A percentile compares a stretch with the other conserved stretches of the same genome.
These are phyloP conservation scores for Acromyrmex heyeri DNA, from an alignment of 1,140 invertebrate species.

Conservation along the genomic window DNA sequence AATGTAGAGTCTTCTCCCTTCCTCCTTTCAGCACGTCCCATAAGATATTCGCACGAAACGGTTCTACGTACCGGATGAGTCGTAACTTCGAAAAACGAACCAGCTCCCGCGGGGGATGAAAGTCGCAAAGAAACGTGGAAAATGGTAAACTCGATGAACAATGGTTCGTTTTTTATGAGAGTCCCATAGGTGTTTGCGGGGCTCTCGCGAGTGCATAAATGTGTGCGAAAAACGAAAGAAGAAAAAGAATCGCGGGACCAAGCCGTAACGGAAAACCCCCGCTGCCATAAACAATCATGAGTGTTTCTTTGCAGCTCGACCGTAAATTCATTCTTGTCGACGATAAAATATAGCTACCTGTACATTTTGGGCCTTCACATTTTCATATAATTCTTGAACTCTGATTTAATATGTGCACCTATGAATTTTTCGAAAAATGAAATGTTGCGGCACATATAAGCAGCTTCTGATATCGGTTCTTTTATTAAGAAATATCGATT, in stretches of 20 bases:
- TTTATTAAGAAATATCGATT: constrained; percentile 46
- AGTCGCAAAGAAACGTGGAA: constrained; percentile 66
- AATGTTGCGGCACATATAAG: background rate
- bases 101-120: constrained; percentile 32
- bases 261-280: constrained; percentile 60
- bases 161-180: constrained; percentile 68
- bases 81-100: constrained; percentile 54
- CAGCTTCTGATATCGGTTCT: background rate
- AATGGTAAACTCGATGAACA: constrained; percentile 76
- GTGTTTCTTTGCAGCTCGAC: constrained; percentile 69
- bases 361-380: background rate
- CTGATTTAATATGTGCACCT: constrained; percentile 62
- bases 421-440: constrained; percentile 23
- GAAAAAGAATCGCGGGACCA: background rate
- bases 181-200: constrained; percentile 39
- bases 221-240: constrained; percentile 34
- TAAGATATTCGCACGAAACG: constrained; percentile 29
- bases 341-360: constrained; percentile 65
- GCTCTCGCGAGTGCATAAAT: constrained; percentile 52
- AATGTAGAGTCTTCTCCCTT: constrained; percentile 33
- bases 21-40: background rate
- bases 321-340: constrained; percentile 78
- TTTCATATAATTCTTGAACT: constrained; percentile 33
- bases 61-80: constrained; percentile 17
- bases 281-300: constrained; percentile 80